Conservation (phyloP, 2,888 invertebrate genomes). For the Drosophila affinis region DNA sequence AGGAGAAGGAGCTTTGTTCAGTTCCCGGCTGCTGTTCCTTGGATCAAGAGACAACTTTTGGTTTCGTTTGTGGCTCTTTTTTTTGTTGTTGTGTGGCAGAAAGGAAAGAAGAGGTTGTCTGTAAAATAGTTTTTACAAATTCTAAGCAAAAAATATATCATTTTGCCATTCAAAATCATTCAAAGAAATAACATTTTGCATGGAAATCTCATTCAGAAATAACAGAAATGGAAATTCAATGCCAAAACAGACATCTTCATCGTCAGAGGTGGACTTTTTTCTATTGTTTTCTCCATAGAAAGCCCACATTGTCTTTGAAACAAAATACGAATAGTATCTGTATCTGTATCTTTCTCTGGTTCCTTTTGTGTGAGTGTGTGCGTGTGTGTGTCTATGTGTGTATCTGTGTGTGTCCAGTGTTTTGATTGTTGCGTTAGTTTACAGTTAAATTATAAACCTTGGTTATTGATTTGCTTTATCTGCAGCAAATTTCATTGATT, state of each 20-base stretch:
- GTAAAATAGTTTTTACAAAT: not conserved
- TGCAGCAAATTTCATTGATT: constrained; percentile 33
- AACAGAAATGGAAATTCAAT: not conserved
- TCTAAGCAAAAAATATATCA: not conserved
- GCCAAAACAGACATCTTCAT: not conserved
- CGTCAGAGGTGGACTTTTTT: not conserved
- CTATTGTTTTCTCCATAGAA: not conserved
- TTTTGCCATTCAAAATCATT: not conserved
- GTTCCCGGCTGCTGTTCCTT: constrained; percentile 71
- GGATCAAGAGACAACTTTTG: constrained; percentile 70
- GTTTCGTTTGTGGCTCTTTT: constrained; percentile 64
- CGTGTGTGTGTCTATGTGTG: constrained; percentile 12
- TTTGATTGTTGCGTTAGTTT: constrained; percentile 29
- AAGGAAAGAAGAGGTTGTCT: constrained; percentile 4
- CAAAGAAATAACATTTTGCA: not conserved
- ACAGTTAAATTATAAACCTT: constrained; percentile 34
- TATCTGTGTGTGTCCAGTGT: constrained; percentile 19
- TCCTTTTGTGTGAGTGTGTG: constrained; percentile 13
- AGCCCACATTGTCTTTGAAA: not conserved
- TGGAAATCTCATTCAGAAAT: not conserved
- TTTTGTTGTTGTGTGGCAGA: constrained; percentile 1
- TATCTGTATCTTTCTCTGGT: constrained; percentile 17
- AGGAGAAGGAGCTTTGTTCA: constrained; percentile 69
- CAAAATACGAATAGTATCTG: not conserved
- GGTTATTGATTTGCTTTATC: constrained; percentile 36